Percentiles rank a stretch among this genome's conserved stretches.
These are phyloP conservation scores for Felis catus DNA, from an alignment of 2,113 vertebrate genomes.

Conservation along the genomic window DNA sequence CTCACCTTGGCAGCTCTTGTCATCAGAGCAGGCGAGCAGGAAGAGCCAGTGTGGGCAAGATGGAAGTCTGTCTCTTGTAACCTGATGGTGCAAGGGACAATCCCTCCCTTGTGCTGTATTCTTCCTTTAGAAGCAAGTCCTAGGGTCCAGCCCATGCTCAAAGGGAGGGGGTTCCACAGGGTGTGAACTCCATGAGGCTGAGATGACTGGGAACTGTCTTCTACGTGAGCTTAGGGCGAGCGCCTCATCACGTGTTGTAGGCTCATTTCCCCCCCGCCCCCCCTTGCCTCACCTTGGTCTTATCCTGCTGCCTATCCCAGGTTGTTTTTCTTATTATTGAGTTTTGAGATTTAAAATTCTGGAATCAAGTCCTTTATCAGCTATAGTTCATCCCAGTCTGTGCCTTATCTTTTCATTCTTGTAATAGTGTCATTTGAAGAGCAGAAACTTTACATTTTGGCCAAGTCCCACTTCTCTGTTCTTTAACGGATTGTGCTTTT, in stretches of 20 bases:
- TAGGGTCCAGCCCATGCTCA: background rate
- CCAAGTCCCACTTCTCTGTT: background rate
- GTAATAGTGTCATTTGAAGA: background rate
- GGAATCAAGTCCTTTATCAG: background rate
- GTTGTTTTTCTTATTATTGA: background rate
- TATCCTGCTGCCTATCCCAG: background rate
- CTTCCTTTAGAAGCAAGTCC: background rate
- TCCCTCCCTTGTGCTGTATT: background rate
- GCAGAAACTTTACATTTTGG: background rate
- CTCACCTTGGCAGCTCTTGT: background rate
- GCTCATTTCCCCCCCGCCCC: rapidly evolving
- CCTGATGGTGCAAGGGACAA: background rate
- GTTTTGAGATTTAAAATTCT: background rate
- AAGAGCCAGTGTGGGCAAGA: background rate
- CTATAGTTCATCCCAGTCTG: background rate
- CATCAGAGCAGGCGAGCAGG: background rate
- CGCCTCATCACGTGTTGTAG: rapidly evolving
- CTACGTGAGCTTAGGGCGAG: background rate
- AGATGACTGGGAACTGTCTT: background rate
- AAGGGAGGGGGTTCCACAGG: background rate
- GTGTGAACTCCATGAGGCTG: background rate
- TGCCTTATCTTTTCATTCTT: background rate
- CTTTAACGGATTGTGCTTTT: background rate
- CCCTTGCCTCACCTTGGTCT: background rate
- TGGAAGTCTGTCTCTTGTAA: background rate